Conservation (phyloP, 23 tunicate genomes). For the Corella eumyota region DNA sequence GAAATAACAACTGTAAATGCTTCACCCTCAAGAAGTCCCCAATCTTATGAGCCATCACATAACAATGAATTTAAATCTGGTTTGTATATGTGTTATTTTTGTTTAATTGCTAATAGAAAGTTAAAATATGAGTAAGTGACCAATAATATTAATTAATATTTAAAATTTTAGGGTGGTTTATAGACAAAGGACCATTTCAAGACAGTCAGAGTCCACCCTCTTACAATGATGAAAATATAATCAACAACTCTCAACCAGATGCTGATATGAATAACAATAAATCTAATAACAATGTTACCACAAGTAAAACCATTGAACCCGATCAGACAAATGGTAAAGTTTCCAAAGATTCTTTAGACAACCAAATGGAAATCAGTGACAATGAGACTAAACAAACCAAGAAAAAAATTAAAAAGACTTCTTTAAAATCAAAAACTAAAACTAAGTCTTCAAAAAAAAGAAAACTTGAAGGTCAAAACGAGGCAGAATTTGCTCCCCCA, state of each 20-base stretch:
- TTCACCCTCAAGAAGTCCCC: conserved; percentile 11
- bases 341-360: neutral
- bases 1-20: neutral
- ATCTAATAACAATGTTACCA: too few species aligned
- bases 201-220: neutral
- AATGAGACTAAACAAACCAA: neutral
- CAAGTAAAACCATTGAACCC: too few species aligned
- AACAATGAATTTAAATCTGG: too few species aligned
- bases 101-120: too few species aligned
- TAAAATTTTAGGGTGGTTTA: conserved; percentile 4
- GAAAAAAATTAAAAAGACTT: neutral
- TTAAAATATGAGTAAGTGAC: too few species aligned
- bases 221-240: neutral
- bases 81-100: too few species aligned
- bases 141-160: too few species aligned
- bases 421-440: neutral
- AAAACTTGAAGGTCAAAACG: neutral
- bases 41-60: too few species aligned
- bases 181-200: conserved; percentile 7
- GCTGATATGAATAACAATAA: too few species aligned
- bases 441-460: neutral
- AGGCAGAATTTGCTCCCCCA: conserved; percentile 16
- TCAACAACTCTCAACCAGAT: too few species aligned
- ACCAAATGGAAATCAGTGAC: neutral
- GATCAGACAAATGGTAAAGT: neutral